Evolutionary conservation across 2,113 vertebrate species (phyloP).

Genomic region (Lagopus muta): DNA sequence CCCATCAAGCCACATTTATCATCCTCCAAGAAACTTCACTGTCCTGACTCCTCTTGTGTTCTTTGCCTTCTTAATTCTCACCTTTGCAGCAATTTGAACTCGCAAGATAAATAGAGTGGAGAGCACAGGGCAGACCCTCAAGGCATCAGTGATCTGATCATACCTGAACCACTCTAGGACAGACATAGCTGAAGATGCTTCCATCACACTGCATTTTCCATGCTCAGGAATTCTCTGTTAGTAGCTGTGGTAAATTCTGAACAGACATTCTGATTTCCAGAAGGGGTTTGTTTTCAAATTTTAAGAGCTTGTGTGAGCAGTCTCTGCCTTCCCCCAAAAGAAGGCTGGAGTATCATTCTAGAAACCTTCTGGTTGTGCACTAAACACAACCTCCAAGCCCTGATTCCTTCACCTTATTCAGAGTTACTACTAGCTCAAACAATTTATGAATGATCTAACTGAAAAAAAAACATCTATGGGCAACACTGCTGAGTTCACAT

Average conservation of each 20-base stretch:
- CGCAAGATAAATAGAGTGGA: not conserved
- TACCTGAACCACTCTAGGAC: not conserved
- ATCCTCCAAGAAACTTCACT: not conserved
- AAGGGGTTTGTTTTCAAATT: not conserved
- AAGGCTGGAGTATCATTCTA: not conserved
- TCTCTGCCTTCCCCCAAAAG: not conserved
- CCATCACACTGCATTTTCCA: not conserved
- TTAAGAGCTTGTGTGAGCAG: not conserved
- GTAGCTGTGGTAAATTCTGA: not conserved
- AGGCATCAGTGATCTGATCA: not conserved
- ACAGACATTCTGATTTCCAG: not conserved
- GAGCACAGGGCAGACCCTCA: not conserved
- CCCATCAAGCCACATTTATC: not conserved
- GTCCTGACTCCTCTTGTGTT: not conserved
- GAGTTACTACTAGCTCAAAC: not conserved
- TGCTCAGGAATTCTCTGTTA: not conserved
- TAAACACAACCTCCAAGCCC: not conserved
- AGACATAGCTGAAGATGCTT: not conserved
- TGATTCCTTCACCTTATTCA: not conserved
- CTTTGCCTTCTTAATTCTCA: not conserved
- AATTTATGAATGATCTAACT: not conserved
- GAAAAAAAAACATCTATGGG: accelerated
- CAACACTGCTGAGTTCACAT: not conserved
- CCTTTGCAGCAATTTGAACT: not conserved
- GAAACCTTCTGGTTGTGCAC: not conserved